Evolutionary conservation across 2,797 vertebrate species (phyloP), one percentile per base, ranked within the genome.

Genomic region (Sebastes steindachneri): DNA sequence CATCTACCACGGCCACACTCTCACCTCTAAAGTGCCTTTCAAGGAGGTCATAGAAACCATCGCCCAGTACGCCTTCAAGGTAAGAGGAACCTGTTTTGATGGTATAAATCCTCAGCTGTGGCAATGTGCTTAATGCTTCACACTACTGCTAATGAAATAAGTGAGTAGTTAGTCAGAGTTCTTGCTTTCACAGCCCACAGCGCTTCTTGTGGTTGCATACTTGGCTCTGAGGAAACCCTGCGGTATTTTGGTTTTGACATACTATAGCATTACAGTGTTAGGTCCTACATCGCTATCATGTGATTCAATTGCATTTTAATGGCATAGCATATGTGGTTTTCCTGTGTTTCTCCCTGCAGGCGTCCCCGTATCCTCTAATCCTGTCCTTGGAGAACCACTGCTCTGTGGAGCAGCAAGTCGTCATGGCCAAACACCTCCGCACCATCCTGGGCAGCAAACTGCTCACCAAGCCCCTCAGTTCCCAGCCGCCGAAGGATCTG

Each of bases 381-480:
- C 95, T 99, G 83, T 99, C 98, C 73, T 91, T 99, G 83, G 98
- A 99, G 95, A 99, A 98, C 89, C 98, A 99, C 95, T 99, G 98
- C 0, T 97, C 97, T 58, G 91, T 97, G 87, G 97, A 99, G 92
- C 98, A 99, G 95, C 98, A 99, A 93, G 95, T 94, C 0, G 96
- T 95, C 90, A 98, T 99, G 97, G 98, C 97, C 48, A 92, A 64
- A 75, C 96, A 99, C 83, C 96, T 99, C 77, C 94, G 84, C 83
- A 85, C 90, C 88, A 98, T 99, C 92, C 94, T 99, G 73, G 97
- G 97, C 62, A 95, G 95, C 68, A 96, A 95, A 90, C 95, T 99
- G 80, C 94, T 99, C 88, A 97, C 94, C 0, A 87, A 95, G 77
- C 94, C 95, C 0, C 92, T 98, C 59, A 90, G 90, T 12, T 87